phyloP scores from a whole-genome alignment of 2,797 vertebrate genomes.

The Halcyon chelicuti region DNA sequence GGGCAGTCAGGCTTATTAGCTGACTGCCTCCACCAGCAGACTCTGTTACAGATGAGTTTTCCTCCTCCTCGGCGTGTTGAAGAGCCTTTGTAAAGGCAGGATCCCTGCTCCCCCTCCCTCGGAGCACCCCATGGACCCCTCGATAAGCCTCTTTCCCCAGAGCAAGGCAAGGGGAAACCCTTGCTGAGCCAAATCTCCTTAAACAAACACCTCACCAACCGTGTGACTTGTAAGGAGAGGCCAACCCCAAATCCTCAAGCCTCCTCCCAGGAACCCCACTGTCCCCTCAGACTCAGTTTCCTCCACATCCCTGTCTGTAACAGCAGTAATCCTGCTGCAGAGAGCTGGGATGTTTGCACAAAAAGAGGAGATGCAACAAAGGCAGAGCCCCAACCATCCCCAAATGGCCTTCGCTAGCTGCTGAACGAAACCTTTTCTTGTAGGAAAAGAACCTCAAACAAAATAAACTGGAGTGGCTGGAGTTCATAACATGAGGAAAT shows the following conservation, averaged over 20 bases:
- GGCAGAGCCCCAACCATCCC: neutral
- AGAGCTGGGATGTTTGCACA: neutral
- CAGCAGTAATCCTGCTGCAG: neutral
- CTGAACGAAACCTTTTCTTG: neutral
- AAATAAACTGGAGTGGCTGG: neutral
- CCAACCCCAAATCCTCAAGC: neutral
- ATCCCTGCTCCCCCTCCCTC: accelerated
- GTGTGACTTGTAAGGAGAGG: neutral
- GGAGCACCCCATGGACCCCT: neutral
- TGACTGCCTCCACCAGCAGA: neutral
- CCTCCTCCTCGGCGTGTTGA: neutral
- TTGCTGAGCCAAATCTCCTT: neutral
- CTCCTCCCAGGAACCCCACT: neutral
- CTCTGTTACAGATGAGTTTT: neutral
- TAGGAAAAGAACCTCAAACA: neutral
- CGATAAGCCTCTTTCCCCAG: neutral
- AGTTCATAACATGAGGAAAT: slow-evolving; percentile 29
- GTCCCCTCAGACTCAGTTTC: neutral
- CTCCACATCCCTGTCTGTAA: neutral
- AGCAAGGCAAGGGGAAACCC: neutral
- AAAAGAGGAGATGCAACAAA: neutral
- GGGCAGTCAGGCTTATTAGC: neutral
- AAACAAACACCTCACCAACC: neutral
- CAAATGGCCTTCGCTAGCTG: neutral
- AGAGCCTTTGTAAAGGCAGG: neutral